Base-by-base conservation (phyloP, 2,888 invertebrate species). In the Periphyllus acericola region DNA sequence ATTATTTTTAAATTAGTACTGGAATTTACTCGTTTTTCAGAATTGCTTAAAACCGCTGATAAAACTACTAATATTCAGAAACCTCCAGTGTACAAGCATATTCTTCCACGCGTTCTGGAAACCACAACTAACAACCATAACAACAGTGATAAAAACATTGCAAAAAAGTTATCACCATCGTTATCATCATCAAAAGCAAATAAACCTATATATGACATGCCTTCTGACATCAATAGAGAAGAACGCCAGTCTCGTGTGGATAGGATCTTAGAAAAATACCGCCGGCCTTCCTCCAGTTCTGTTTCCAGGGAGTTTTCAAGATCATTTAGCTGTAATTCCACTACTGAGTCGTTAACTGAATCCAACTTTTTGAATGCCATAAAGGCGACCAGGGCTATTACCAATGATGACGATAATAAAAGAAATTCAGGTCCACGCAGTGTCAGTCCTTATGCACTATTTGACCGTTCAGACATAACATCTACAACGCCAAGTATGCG, bases 381-480 rank as follows among this genome's bases (percentile, higher is more conserved):
- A 4, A 66, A 17, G 11, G 36, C 36, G 8, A 36, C 36, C 8
- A 1, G 21, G 1, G 34, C 21, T 25, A 1, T 25, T 55, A 46
- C 0, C 14, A 46, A 46, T 55, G 9, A 8, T 9, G 40, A 72
- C 0, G 52, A 46, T 68, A 84, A 66, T 3, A 46, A 29, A 52
- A 9, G 11, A 21, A 81, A 89, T 78, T 72, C 52, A 52, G 82
- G 85, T 86, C 32, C 84, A 91, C 88, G 60, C 21, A 87, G 86
- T 40, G 74, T 87, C 11, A 87, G 86, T 5, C 80, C 86, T 55
- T 80, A 81, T 60, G 36, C 86, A 93, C 89, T 91, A 68, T 71
- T 87, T 25, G 72, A 87, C 36, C 60, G 34, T 87, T 72, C 74
- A 60, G 80, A 87, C 34, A 0, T 3, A 8, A 74, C 40, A 0